A percentile compares a stretch with the other conserved stretches of the same genome.
Conservation (phyloP, 2,888 invertebrate genomes). For the Pyrrhosoma nymphula region DNA sequence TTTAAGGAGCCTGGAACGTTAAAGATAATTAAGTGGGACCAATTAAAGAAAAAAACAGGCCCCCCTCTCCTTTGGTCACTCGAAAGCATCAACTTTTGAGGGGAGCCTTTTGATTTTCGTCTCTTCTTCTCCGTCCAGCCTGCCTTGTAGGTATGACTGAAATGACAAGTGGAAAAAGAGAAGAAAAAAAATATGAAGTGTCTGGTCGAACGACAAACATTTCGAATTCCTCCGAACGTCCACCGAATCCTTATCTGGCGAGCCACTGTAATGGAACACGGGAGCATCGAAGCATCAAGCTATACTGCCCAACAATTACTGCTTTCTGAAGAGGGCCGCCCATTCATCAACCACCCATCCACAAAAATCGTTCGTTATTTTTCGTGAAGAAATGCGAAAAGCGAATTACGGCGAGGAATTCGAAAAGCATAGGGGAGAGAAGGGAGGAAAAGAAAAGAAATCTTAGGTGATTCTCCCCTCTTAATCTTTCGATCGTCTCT, state of each 20-base stretch:
- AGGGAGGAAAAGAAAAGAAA: background rate
- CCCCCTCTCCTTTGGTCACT: background rate
- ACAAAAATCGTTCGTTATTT: background rate
- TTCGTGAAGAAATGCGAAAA: background rate
- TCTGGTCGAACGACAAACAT: background rate
- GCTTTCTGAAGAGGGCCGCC: background rate
- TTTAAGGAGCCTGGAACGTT: background rate
- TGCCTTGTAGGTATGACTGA: background rate
- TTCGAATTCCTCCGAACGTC: background rate
- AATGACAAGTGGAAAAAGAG: background rate
- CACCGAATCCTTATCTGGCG: constrained; percentile 4
- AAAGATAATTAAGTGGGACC: background rate
- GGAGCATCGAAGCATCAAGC: background rate
- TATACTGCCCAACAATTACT: background rate
- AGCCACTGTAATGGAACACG: constrained; percentile 10
- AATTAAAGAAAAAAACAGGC: background rate
- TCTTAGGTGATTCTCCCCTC: background rate
- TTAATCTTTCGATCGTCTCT: constrained; percentile 19
- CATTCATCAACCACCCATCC: background rate
- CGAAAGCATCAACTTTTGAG: background rate
- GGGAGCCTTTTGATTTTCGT: background rate
- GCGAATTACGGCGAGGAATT: background rate
- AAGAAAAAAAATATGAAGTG: background rate
- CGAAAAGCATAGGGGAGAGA: background rate
- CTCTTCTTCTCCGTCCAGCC: background rate